Evolutionary conservation across 2,797 vertebrate species (phyloP).

Genomic region (Adrianichthys oophorus): DNA sequence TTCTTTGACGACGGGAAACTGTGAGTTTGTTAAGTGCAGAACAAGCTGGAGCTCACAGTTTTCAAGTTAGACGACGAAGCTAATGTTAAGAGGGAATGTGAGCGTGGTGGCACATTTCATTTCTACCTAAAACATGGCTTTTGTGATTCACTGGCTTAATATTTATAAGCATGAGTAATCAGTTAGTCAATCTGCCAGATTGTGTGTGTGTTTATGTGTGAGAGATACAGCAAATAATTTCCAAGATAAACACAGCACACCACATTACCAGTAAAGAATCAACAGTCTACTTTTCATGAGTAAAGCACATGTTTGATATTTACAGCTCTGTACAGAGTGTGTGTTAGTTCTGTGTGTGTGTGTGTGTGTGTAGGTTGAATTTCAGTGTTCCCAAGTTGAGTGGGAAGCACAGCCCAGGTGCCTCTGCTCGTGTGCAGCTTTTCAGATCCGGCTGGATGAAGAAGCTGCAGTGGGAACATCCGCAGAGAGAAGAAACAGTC

Average conservation of each 20-base stretch:
- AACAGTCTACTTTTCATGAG: conserved; percentile 54
- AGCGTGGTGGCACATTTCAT: conserved; percentile 25
- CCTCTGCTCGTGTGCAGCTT: conserved; percentile 44
- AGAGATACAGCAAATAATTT: conserved; percentile 55
- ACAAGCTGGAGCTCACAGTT: conserved; percentile 45
- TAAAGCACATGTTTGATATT: conserved; percentile 67
- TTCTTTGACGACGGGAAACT: conserved; percentile 28
- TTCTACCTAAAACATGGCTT: conserved; percentile 63
- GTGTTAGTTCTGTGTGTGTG: conserved; percentile 17
- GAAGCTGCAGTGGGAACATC: neutral
- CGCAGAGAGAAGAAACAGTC: neutral
- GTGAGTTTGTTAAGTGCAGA: conserved; percentile 31
- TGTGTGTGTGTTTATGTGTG: conserved; percentile 17
- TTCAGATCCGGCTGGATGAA: conserved; percentile 27
- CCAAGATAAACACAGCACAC: conserved; percentile 61
- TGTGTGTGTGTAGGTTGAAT: conserved; percentile 1
- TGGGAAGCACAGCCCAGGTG: neutral
- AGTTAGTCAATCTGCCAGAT: conserved; percentile 16
- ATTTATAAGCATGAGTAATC: conserved; percentile 44
- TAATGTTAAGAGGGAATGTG: conserved; percentile 45
- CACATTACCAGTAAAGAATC: conserved; percentile 66
- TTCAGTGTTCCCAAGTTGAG: conserved; percentile 11
- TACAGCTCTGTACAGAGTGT: conserved; percentile 72
- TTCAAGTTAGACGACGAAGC: conserved; percentile 54
- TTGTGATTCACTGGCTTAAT: conserved; percentile 54